phyloP scores from a whole-genome alignment of 2,797 vertebrate genomes.

The Xenentodon cancila region DNA sequence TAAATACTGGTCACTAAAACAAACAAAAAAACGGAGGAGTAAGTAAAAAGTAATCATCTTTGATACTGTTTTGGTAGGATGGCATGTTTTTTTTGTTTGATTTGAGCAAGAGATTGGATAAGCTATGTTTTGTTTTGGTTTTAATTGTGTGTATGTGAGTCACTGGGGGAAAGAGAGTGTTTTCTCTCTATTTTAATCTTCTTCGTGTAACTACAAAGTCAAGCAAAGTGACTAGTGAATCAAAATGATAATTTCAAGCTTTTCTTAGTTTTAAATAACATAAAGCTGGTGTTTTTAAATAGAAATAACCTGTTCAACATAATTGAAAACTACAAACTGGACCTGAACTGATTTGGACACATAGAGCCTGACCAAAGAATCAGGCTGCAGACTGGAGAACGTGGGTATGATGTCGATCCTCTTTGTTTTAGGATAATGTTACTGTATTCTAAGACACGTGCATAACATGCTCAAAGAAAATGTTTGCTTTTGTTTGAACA shows the following conservation, averaged over 20 bases:
- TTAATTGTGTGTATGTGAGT: not conserved
- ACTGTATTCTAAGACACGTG: too few species aligned
- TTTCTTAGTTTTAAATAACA: not conserved
- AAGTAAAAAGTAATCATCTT: conserved; percentile 36
- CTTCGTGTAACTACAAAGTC: not conserved
- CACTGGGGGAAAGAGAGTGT: not conserved
- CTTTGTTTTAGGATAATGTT: too few species aligned
- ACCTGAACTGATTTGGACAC: too few species aligned
- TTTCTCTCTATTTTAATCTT: not conserved
- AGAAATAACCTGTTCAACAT: too few species aligned
- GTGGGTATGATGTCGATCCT: too few species aligned
- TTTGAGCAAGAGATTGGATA: not conserved
- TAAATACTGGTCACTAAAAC: too few species aligned
- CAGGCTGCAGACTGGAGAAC: too few species aligned
- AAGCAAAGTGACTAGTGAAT: not conserved
- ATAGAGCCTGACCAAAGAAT: too few species aligned
- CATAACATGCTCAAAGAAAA: too few species aligned
- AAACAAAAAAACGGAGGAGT: too few species aligned
- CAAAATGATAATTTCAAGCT: not conserved
- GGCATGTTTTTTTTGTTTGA: not conserved
- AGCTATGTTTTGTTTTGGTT: not conserved
- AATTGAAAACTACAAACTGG: too few species aligned
- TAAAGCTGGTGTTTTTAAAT: not conserved
- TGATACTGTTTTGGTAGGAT: conserved; percentile 42
- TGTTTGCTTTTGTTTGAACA: too few species aligned